Conservation (phyloP, 2,888 invertebrate genomes). For the Bembecia ichneumoniformis region DNA sequence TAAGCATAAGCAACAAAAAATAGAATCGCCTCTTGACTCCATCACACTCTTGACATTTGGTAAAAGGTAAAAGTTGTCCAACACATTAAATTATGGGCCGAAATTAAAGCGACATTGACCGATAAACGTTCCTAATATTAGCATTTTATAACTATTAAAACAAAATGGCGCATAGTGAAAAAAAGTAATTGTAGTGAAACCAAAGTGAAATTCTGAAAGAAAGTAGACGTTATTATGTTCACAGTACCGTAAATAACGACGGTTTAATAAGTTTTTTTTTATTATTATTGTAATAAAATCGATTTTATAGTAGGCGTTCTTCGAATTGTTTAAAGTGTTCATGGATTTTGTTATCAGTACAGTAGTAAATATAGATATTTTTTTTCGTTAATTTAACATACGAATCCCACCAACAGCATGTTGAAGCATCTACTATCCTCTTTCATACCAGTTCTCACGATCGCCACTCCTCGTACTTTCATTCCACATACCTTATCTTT, state of each 20-base stretch:
- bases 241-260: slow-evolving; percentile 8
- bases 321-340: too few relatives aligned
- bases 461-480: too few relatives aligned
- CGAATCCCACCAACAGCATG: too few relatives aligned
- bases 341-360: too few relatives aligned
- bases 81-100: slow-evolving; percentile 1
- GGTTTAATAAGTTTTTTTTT: neutral
- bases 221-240: slow-evolving; percentile 7
- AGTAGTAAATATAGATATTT: too few relatives aligned
- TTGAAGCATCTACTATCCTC: too few relatives aligned
- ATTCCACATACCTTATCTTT: too few relatives aligned
- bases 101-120: slow-evolving; percentile 11
- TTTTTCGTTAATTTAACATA: too few relatives aligned
- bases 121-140: neutral
- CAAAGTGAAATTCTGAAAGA: slow-evolving; percentile 4
- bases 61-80: slow-evolving; percentile 4
- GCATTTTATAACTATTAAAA: neutral
- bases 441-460: too few relatives aligned
- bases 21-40: neutral
- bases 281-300: too few relatives aligned
- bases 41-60: neutral
- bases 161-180: neutral
- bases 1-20: too few relatives aligned
- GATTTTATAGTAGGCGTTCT: too few relatives aligned
- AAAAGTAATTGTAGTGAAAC: slow-evolving; percentile 1